These are phyloP conservation scores for Prosapia bicincta DNA, from an alignment of 2,888 invertebrate genomes.

Conservation along the genomic window DNA sequence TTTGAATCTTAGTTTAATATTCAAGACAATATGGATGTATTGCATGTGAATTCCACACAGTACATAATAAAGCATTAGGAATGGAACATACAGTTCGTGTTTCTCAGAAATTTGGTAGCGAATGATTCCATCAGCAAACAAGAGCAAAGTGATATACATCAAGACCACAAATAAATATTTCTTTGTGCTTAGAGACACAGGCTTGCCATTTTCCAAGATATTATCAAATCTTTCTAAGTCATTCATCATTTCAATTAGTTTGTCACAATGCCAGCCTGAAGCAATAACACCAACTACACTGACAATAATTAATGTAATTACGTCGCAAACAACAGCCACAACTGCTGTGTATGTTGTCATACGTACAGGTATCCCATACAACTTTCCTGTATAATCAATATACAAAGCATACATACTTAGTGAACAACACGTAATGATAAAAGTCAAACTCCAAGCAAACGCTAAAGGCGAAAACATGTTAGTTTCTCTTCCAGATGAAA, in stretches of 20 bases:
- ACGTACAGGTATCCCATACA: not conserved
- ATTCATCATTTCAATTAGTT: not conserved
- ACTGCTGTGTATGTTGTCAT: not conserved
- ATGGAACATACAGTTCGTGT: not conserved
- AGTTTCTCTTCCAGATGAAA: not conserved
- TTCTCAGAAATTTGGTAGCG: not conserved
- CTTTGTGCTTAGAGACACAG: not conserved
- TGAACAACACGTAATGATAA: not conserved
- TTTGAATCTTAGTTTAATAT: conserved; percentile 2
- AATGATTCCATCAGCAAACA: not conserved
- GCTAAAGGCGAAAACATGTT: not conserved
- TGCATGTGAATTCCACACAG: conserved; percentile 5
- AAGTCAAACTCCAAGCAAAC: not conserved
- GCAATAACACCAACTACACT: conserved; percentile 7
- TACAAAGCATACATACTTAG: not conserved
- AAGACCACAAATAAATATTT: not conserved
- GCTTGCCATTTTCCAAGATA: not conserved
- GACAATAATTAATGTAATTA: not conserved
- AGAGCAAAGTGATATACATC: not conserved
- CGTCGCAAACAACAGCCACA: not conserved
- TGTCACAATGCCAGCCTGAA: not conserved
- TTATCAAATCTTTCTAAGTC: conserved; percentile 13
- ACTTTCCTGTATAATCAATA: not conserved
- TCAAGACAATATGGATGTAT: conserved; percentile 9
- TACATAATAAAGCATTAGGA: not conserved